Evolutionary conservation across 2,888 invertebrate genomes (phyloP).

Genomic region (Pristionchus exspectatus): DNA sequence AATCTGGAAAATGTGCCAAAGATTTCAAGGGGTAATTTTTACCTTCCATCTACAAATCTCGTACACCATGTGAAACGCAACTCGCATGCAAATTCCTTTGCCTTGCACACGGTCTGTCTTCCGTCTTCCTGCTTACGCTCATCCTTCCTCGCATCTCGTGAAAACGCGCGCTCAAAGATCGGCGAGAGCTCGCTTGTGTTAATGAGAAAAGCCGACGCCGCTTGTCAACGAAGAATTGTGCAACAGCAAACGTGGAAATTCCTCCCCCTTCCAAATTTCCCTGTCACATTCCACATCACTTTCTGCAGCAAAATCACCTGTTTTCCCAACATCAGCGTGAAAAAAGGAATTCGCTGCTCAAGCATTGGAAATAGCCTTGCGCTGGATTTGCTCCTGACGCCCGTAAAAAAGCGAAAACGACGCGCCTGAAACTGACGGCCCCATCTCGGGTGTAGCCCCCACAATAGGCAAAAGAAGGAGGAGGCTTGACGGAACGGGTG

Average conservation of each 20-base stretch:
- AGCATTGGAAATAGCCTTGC: background rate
- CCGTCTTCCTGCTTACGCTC: background rate
- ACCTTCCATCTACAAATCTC: background rate
- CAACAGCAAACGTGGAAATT: background rate
- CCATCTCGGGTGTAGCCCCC: background rate
- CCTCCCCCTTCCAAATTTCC: background rate
- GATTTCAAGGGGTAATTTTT: background rate
- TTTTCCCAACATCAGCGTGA: background rate
- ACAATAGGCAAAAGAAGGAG: background rate
- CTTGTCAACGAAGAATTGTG: background rate
- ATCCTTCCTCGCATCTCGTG: background rate
- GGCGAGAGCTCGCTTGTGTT: background rate
- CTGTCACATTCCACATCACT: background rate
- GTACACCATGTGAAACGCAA: background rate
- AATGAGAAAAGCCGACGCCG: background rate
- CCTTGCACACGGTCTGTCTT: background rate
- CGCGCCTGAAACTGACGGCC: background rate
- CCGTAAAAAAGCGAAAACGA: background rate
- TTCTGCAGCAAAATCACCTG: background rate
- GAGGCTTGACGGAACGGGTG: background rate
- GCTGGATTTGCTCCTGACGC: background rate
- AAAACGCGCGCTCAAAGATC: background rate
- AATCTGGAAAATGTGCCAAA: too few relatives aligned
- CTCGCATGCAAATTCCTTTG: background rate
- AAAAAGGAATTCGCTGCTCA: background rate